Base-by-base conservation (phyloP, 2,113 vertebrate species). In the Ciconia stormi region DNA sequence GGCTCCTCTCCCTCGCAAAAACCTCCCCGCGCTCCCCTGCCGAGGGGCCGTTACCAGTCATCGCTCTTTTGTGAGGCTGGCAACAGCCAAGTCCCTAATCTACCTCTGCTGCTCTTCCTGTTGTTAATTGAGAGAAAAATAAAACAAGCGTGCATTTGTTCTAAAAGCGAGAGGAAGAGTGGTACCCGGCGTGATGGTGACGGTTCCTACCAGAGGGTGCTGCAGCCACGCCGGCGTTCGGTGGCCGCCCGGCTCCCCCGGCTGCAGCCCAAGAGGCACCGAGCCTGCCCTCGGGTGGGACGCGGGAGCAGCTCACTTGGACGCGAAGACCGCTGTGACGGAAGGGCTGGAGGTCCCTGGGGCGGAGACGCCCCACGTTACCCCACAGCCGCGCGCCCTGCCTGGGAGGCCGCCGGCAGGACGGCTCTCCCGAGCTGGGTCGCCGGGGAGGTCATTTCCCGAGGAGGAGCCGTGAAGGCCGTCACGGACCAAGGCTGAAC, bases 291-390 rank as follows among this genome's bases (percentile, higher is more conserved):
- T 2, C 5, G 5, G 49, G 13, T 22, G 27, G 46, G 36, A 83
- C 46, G 1, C 0, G 3, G 50, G 26, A 34, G 29, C 29, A 13
- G 44, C 66, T 70, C 80, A 1, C 18, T 6, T 4, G 66, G 44
- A 16, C 1, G 3, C 1, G 1, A 17, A 10, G 16, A 11, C 6
- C 4, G 1, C 47, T 3, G 10, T 1, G 58, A 21, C 0, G 5
- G 47, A 10, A 14, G 59, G 42, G 50, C 18, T 14, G 82, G 59
- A 26, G 67, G 81, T 19, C 55, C 19, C 46, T 12, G 9, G 17
- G 7, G 42, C 1, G 4, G 47, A 12, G 53, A 44, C 20, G 2
- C 30, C 38, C 36, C 7, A 6, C 3, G 30, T 13, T 7, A 47
- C 11, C 7, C 34, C 1, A 6, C 26, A 11, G 16, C 5, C 27